phyloP scores from a whole-genome alignment of 2,888 invertebrate genomes.

The Temnothorax unifasciatus region DNA sequence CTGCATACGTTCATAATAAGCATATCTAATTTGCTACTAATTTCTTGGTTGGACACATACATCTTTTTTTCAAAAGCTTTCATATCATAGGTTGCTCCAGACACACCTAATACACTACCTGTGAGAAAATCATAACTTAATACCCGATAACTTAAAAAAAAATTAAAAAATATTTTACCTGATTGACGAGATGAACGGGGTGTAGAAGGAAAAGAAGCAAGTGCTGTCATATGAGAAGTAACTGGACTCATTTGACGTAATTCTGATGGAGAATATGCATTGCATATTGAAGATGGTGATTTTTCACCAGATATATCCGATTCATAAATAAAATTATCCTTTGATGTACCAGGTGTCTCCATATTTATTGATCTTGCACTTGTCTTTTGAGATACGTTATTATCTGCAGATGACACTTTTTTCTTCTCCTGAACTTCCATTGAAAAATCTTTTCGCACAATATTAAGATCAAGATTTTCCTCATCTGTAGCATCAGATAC shows the following conservation, averaged over 20 bases:
- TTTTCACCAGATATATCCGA: not conserved
- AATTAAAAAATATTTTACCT: not conserved
- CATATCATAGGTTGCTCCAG: not conserved
- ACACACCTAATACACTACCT: not conserved
- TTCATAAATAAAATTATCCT: not conserved
- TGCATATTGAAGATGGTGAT: not conserved
- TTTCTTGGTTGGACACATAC: conserved; percentile 15
- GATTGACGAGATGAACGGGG: not conserved
- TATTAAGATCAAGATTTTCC: conserved; percentile 7
- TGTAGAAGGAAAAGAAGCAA: not conserved
- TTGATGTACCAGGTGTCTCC: not conserved
- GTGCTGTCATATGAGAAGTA: not conserved
- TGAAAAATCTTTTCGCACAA: not conserved
- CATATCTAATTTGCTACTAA: conserved; percentile 28
- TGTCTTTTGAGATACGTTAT: not conserved
- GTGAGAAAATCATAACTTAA: not conserved
- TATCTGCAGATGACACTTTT: not conserved
- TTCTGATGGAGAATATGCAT: not conserved
- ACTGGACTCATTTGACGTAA: not conserved
- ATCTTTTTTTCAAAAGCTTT: conserved; percentile 3
- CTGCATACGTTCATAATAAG: conserved; percentile 4
- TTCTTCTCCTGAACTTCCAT: not conserved
- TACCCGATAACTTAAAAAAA: too few species aligned
- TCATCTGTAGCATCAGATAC: too few species aligned
- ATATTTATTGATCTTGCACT: not conserved